Evolutionary conservation across 2,888 invertebrate genomes (phyloP).

Genomic region (Lycocerus yunnanus): DNA sequence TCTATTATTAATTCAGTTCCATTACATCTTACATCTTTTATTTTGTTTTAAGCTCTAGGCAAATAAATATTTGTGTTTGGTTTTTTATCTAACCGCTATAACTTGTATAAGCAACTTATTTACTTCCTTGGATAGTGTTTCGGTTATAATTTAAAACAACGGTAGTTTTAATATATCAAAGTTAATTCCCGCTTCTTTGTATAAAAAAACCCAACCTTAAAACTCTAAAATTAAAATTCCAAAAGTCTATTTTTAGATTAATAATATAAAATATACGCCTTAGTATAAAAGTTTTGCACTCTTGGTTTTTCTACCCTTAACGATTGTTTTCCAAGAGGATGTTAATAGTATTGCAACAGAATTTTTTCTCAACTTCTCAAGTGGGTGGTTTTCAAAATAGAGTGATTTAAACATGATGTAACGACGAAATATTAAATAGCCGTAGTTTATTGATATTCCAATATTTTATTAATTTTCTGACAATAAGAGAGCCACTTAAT

Average conservation of each 20-base stretch:
- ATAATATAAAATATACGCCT: neutral
- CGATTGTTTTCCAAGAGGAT: too few species aligned
- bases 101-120: slow-evolving; percentile 1
- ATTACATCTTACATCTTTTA: neutral
- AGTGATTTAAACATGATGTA: too few species aligned
- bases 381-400: too few species aligned
- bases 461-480: slow-evolving; percentile 24
- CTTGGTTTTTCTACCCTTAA: too few species aligned
- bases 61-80: slow-evolving; percentile 1
- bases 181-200: neutral
- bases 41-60: neutral
- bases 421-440: neutral
- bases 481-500: slow-evolving; percentile 34
- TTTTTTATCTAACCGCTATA: neutral
- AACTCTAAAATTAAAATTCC: neutral
- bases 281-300: neutral
- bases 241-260: neutral
- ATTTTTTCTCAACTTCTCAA: too few species aligned
- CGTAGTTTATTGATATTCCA: slow-evolving; percentile 30
- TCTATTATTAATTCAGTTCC: neutral
- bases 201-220: neutral
- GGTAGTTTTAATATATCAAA: neutral
- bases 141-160: neutral
- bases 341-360: too few species aligned
- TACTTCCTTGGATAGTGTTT: neutral